Evolutionary conservation across 1,140 invertebrate species (phyloP).

Genomic region (Leptonema lineaticorne): DNA sequence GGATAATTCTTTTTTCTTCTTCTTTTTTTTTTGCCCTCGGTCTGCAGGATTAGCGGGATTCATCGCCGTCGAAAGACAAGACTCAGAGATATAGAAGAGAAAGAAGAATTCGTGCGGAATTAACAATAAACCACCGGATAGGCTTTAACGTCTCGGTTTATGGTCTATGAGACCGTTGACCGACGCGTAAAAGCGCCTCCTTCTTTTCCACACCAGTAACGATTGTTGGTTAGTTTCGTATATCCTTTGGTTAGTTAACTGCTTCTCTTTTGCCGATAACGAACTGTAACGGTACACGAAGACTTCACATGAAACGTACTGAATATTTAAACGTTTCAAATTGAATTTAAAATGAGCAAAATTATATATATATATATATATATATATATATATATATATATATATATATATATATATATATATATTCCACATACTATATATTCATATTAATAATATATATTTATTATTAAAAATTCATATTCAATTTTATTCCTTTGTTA

Average conservation of each 20-base stretch:
- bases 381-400: neutral
- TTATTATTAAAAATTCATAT: too few relatives aligned
- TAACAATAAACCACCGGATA: conserved; percentile 23
- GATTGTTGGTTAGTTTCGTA: conserved; percentile 2
- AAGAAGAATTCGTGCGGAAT: neutral
- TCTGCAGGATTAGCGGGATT: neutral
- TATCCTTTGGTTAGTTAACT: neutral
- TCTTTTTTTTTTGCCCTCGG: too few relatives aligned
- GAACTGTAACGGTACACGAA: too few relatives aligned
- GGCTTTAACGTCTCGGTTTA: conserved; percentile 17
- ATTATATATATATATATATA: neutral
- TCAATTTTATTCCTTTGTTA: too few relatives aligned
- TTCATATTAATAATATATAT: too few relatives aligned
- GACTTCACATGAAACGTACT: too few relatives aligned
- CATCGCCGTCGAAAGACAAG: neutral
- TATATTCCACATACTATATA: too few relatives aligned
- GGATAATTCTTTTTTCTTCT: too few relatives aligned
- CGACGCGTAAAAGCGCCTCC: conserved; percentile 4
- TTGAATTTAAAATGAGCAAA: neutral
- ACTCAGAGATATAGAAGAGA: neutral
- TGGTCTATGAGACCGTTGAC: neutral
- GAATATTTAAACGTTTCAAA: too few relatives aligned
- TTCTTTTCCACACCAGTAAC: neutral
- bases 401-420: neutral
- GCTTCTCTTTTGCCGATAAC: too few relatives aligned